Base-by-base conservation (phyloP, 2,797 vertebrate species). In the Prunella strophiata region DNA sequence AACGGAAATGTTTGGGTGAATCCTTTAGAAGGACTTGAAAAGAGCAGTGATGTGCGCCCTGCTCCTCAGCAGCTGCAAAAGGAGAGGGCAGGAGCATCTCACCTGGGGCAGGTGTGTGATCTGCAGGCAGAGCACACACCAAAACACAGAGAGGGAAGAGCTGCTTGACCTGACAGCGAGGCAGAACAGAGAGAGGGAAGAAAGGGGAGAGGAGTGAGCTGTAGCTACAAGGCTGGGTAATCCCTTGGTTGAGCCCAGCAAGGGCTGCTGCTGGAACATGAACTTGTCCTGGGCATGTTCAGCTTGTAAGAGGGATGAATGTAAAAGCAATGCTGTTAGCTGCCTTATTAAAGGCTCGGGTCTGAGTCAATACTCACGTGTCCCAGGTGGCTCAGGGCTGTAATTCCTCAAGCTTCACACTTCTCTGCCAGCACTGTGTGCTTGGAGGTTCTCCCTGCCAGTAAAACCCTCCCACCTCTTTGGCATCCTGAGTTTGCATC, bases 321-420 rank as follows among this genome's bases (percentile, higher is more conserved):
- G 85, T 77, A 57, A 89, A 96, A 84, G 82, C 83, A 66, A 45
- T n/a, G 89, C 91, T 59, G 59, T 91, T 90, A 96, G 93, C 96
- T 93, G 91, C 94, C 96, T 93, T 92, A 63, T 88, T 93, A 89
- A 86, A 83, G 81, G 92, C 91, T 88, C 25, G 57, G 86, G 82
- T 66, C 89, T 40, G 5, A 93, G 92, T 94, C 89, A 76, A 65
- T 84, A 73, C 3, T 16, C 17, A 4, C 3, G 0, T 5, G 32
- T 95, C 95, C 86, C 89, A 13, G 76, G 94, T 81, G 90, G 86
- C 87, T 95, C 84, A 3, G 55, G 7, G 54, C 79, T 50, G 72
- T 66, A 89, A 95, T 87, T 94, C 81, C 42, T 75, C 48, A 87
- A 79, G 92, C 77, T 78, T 91, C 43, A 2, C 65, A 47, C 76